Conservation (phyloP, 2,113 vertebrate species). For the Gobius niger region DNA sequence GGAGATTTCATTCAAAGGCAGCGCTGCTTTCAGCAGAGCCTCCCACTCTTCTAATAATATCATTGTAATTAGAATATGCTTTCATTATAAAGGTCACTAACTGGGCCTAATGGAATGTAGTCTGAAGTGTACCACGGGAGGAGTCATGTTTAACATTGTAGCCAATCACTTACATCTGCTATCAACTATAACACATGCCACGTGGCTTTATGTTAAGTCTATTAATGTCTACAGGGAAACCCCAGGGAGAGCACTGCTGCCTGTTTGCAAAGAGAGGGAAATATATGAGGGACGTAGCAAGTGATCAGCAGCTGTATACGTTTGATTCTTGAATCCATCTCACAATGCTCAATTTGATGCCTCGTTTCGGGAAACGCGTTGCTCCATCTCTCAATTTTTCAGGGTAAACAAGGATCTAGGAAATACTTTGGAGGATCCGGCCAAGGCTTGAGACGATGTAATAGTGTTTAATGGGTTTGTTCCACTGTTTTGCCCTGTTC, state of each 20-base stretch:
- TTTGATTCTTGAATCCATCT: too few species aligned
- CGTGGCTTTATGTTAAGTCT: conserved; percentile 42
- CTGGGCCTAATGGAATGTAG: conserved; percentile 54
- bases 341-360: too few species aligned
- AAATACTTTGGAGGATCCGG: too few species aligned
- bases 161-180: conserved; percentile 59
- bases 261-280: conserved; percentile 11
- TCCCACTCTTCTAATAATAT: conserved; percentile 64
- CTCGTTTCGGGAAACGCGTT: too few species aligned
- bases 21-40: conserved; percentile 51
- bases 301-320: too few species aligned
- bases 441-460: too few species aligned
- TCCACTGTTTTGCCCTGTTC: too few species aligned
- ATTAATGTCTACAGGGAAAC: conserved; percentile 35
- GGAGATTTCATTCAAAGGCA: conserved; percentile 59
- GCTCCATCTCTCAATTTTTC: too few species aligned
- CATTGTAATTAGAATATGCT: conserved; percentile 69
- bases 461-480: too few species aligned
- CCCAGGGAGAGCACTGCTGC: conserved; percentile 25
- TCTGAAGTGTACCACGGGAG: conserved; percentile 54
- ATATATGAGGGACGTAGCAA: too few species aligned
- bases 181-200: conserved; percentile 49
- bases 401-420: too few species aligned
- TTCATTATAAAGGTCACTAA: conserved; percentile 74
- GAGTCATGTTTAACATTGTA: conserved; percentile 61